Evolutionary conservation across 2,888 invertebrate genomes (phyloP).

Genomic region (Lissocephala sabroskyi): DNA sequence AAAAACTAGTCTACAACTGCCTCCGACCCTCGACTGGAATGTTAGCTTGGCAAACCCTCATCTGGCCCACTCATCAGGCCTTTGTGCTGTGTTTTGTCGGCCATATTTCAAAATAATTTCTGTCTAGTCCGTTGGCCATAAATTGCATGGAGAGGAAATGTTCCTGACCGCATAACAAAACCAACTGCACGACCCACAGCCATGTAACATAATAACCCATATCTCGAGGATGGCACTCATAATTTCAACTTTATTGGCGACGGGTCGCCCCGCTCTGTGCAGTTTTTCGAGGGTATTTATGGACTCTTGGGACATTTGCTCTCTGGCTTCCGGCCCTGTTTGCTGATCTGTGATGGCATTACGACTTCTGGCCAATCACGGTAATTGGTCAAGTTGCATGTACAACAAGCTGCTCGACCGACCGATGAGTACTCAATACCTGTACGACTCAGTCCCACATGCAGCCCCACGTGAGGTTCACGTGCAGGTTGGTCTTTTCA

Average conservation of each 20-base stretch:
- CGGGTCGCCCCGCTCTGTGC: constrained; percentile 10
- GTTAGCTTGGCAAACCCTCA: too few relatives aligned
- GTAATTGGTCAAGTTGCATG: too few relatives aligned
- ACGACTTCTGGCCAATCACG: too few relatives aligned
- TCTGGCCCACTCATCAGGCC: not conserved
- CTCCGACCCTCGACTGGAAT: not conserved
- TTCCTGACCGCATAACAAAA: constrained; percentile 8
- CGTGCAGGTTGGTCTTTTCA: too few relatives aligned
- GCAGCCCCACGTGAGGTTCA: too few relatives aligned
- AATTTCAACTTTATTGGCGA: constrained; percentile 44
- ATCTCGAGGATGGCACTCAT: constrained; percentile 30
- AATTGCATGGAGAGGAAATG: constrained; percentile 36
- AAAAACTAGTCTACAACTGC: not conserved
- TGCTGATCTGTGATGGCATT: too few relatives aligned
- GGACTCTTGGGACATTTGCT: not conserved
- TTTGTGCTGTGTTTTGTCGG: constrained; percentile 36
- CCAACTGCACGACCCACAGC: too few relatives aligned
- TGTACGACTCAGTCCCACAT: too few relatives aligned
- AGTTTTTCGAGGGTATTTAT: constrained; percentile 20
- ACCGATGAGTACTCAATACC: too few relatives aligned
- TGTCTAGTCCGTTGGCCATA: constrained; percentile 25
- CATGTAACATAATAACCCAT: constrained; percentile 33
- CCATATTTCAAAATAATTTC: constrained; percentile 57
- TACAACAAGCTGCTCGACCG: too few relatives aligned
- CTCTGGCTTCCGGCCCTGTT: too few relatives aligned